A percentile compares a stretch with the other conserved stretches of the same genome.
Conservation (phyloP, 2,113 vertebrate genomes). For the Oncorhynchus masou region DNA sequence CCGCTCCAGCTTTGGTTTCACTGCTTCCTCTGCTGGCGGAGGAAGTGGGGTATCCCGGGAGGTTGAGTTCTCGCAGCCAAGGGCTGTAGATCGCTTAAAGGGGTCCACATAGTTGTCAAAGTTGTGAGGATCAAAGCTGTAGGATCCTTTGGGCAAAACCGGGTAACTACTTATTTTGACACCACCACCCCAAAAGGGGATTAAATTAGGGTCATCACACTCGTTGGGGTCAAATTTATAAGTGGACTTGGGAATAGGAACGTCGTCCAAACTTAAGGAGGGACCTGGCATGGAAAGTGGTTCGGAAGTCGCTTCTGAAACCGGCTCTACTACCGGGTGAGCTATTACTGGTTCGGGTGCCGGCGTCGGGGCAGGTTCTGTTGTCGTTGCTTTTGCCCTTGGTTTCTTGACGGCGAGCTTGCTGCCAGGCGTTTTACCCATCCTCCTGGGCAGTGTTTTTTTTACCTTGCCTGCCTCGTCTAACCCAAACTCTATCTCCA, state of each 20-base stretch:
- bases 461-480: slow-evolving; percentile 54
- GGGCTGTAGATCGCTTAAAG: slow-evolving; percentile 35
- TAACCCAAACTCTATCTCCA: slow-evolving; percentile 68
- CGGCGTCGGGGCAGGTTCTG: slow-evolving; percentile 30
- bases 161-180: slow-evolving; percentile 63
- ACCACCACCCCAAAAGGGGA: slow-evolving; percentile 63
- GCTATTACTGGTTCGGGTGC: slow-evolving; percentile 34
- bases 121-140: slow-evolving; percentile 72
- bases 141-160: slow-evolving; percentile 69
- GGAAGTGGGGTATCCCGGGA: slow-evolving; percentile 32
- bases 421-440: slow-evolving; percentile 76
- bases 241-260: slow-evolving; percentile 57
- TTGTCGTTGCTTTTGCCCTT: slow-evolving; percentile 52
- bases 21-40: slow-evolving; percentile 67
- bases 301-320: slow-evolving; percentile 46
- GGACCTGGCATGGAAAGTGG: slow-evolving; percentile 29
- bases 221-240: slow-evolving; percentile 69
- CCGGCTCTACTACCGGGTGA: slow-evolving; percentile 33
- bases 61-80: slow-evolving; percentile 28
- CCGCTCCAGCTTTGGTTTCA: slow-evolving; percentile 61
- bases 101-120: slow-evolving; percentile 64
- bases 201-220: slow-evolving; percentile 74
- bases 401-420: slow-evolving; percentile 75
- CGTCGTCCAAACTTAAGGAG: slow-evolving; percentile 62
- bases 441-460: slow-evolving; percentile 73